Conservation (phyloP, 2,888 invertebrate species). For the Hoplodrina blanda region DNA sequence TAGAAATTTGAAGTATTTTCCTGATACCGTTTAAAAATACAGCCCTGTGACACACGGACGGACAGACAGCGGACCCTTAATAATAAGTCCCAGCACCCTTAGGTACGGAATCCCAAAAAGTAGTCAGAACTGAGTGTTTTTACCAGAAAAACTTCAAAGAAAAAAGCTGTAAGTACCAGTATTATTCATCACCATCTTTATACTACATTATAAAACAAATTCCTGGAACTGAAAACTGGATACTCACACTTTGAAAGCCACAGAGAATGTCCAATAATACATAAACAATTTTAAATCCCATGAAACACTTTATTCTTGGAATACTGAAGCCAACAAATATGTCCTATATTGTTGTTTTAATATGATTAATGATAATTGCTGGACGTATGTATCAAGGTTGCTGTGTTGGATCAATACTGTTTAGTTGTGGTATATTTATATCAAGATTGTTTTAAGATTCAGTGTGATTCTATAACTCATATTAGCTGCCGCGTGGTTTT, state of each 20-base stretch:
- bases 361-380: constrained; percentile 73
- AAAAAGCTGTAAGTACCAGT: neutral
- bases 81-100: too few relatives aligned
- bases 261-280: constrained; percentile 55
- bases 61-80: too few relatives aligned
- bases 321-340: constrained; percentile 51
- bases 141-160: neutral
- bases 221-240: constrained; percentile 41
- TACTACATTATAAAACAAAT: constrained; percentile 2
- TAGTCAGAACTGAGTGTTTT: too few relatives aligned
- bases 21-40: too few relatives aligned
- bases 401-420: constrained; percentile 37
- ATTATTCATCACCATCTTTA: constrained; percentile 8
- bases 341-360: constrained; percentile 67
- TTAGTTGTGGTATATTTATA: constrained; percentile 28
- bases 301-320: constrained; percentile 56
- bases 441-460: neutral
- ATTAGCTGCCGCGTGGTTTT: too few relatives aligned
- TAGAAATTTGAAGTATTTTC: too few relatives aligned
- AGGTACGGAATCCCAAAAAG: too few relatives aligned
- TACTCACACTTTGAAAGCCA: constrained; percentile 34
- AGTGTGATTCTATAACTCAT: neutral
- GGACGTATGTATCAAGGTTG: constrained; percentile 29
- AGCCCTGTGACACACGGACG: too few relatives aligned
- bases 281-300: constrained; percentile 72